Base-by-base conservation (phyloP, 1,140 invertebrate species). In the Drosophila repletoides region DNA sequence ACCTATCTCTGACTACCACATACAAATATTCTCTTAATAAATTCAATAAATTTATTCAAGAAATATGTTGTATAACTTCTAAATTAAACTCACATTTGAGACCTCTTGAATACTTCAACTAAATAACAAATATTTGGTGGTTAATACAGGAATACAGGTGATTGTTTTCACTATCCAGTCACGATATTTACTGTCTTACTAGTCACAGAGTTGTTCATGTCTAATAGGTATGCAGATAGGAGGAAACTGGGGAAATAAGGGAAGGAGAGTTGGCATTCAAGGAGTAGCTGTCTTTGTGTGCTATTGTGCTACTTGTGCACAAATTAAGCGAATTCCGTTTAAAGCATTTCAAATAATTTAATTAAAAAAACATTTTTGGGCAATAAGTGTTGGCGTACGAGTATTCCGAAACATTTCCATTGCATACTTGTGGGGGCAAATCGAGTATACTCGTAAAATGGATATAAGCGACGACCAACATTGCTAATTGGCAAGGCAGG, bases 311-410 rank as follows among this genome's bases (percentile, higher is more conserved):
- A 41, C 7, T 26, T 36, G 46, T 43, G 36, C 17, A 49, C 56
- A 56, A 70, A 61, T 76, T 61, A 46, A 56, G 71, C 61, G 34
- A 72, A 76, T 83, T 81, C 63, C 73, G 33, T n/a, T 77, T 65
- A 46, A 77, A 48, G 73, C 49, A 73, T 84, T 84, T 63, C 38
- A 61, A 72, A 81, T 77, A 81, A 83, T 77, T 81, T 76, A 83
- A 81, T 84, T 81, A 77, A 84, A 77, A 84, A 69, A 41, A 77
- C 73, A 64, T 77, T 60, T 55, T 21, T 31, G 68, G 46, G 33
- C 48, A 58, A 48, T 48, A 28, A 5, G 40, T 52, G 15, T 51
- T 28, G 10, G 26, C 43, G 31, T 46, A 7, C 31, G 51, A 26
- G 51, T 52, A 61, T 55, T 36, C 9, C 9, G 12, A 17, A 24